Percentiles rank a stretch among this genome's conserved stretches.
Evolutionary conservation across 2,888 invertebrate genomes (phyloP).

Genomic region (Lordiphosa andalusiaca): DNA sequence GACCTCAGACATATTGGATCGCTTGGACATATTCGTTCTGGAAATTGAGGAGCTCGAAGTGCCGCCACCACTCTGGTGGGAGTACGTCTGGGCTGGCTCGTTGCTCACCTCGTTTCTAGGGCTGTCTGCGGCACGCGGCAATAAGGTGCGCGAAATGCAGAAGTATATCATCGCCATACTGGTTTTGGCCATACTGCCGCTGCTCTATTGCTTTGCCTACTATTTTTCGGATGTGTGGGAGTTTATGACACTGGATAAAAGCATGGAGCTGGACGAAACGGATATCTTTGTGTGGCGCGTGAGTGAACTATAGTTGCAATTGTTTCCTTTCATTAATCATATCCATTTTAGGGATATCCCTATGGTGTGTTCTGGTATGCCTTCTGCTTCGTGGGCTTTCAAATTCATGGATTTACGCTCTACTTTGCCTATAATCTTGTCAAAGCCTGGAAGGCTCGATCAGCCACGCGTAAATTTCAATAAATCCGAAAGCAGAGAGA

Average conservation of each 20-base stretch:
- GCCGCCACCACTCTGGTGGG: conserved; percentile 91
- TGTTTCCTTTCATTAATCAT: background rate
- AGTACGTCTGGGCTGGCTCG: conserved; percentile 95
- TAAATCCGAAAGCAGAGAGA: conserved; percentile 70
- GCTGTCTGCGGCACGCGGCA: conserved; percentile 91
- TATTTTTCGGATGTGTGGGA: conserved; percentile 92
- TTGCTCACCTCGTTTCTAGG: conserved; percentile 91
- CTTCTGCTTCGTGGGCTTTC: conserved; percentile 91
- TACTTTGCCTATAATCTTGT: conserved; percentile 91
- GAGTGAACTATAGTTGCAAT: conserved; percentile 32
- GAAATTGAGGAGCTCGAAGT: conserved; percentile 96
- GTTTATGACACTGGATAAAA: conserved; percentile 84
- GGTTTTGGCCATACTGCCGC: conserved; percentile 89
- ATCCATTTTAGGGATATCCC: conserved; percentile 87
- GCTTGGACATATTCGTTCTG: conserved; percentile 95
- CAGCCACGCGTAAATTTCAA: conserved; percentile 85
- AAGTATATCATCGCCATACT: conserved; percentile 90
- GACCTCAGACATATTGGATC: conserved; percentile 94
- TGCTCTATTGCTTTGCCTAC: conserved; percentile 89
- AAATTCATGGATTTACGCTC: conserved; percentile 93
- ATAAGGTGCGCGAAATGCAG: conserved; percentile 88
- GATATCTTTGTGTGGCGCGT: conserved; percentile 92
- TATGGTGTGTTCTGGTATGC: conserved; percentile 96
- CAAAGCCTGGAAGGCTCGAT: conserved; percentile 90
- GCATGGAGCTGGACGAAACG: conserved; percentile 84